Evolutionary conservation across 53 echinoderm and acorn worm species (phyloP).

Genomic region (Arbacia lixula): DNA sequence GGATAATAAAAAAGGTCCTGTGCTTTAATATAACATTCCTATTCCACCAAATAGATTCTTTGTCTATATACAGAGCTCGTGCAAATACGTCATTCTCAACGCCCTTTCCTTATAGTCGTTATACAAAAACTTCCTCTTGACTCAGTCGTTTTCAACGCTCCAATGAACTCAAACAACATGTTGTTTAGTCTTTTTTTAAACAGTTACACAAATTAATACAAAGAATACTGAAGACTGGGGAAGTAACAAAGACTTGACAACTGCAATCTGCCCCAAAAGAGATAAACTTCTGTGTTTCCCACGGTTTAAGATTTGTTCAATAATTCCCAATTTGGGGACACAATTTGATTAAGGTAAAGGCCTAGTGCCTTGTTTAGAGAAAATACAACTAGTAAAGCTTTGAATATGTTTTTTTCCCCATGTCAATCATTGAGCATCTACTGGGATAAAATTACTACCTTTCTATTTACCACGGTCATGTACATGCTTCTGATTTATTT

Average conservation of each 20-base stretch:
- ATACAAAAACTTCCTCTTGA: no score
- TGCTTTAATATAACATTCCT: no score
- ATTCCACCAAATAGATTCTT: no score
- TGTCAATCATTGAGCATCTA: neutral
- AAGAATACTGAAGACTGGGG: no score
- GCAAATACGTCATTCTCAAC: constrained; percentile 18
- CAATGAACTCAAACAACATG: no score
- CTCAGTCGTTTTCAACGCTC: no score
- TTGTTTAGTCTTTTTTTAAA: no score
- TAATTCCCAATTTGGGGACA: neutral
- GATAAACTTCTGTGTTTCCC: neutral
- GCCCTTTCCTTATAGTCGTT: no score
- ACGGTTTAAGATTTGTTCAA: constrained; percentile 9
- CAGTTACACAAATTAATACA: no score
- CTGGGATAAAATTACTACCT: neutral
- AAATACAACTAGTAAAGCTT: constrained; percentile 16
- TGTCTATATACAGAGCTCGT: neutral
- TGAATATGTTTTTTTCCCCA: constrained; percentile 3
- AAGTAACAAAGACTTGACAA: no score
- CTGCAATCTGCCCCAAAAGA: neutral
- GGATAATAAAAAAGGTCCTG: no score
- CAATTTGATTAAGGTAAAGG: neutral
- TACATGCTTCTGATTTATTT: constrained; percentile 11
- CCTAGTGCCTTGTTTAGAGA: constrained; percentile 5
- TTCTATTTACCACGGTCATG: neutral